Evolutionary conservation across 37 sponge, comb jelly and placozoan species (phyloP), one percentile per base, ranked within the genome.

Genomic region (Haliclona indistincta): DNA sequence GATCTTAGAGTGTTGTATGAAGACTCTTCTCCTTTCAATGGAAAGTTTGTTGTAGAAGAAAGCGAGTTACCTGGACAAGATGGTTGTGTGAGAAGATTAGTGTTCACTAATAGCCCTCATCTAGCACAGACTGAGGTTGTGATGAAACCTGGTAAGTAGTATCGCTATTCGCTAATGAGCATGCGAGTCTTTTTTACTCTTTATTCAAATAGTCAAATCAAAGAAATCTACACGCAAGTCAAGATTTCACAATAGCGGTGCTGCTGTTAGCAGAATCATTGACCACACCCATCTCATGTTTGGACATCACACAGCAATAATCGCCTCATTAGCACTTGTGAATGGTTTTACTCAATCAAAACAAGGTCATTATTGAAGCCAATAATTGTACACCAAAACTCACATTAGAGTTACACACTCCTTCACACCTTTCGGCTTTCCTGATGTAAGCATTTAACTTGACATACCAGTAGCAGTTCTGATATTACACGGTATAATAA

Each of bases 41-140:
- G 95, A 1, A 38, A 37, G 42, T 94, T 82, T 70, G 80, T 90
- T n/a, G 84, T 94, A 54, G 95, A 94, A 43, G 95, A 94, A 70
- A 79, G 91, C 44, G 43, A 65, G 15, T 53, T 58, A 3, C 54
- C 65, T 19, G 79, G 71, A 33, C 76, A 64, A 36, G 76, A 75
- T 4, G 53, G 15, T 37, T 38, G 40, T 26, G 56, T 78, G 30
- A 39, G 95, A 53, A 68, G 95, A 63, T 84, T 94, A 20, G 75
- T 94, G 19, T 94, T 94, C 52, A 54, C 82, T 6, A 63, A 30
- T 19, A 56, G 64, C 8, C 84, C 84, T 5, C 58, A 67, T 28
- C 60, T 94, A 29, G 81, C 79, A 30, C 95, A 94, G 67, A 78
- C 92, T 30, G 95, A 94, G 63, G 81, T 82, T 10, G 52, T 40